These are phyloP conservation scores for Stenodema calcarata DNA, from an alignment of 2,888 invertebrate species.

Conservation along the genomic window DNA sequence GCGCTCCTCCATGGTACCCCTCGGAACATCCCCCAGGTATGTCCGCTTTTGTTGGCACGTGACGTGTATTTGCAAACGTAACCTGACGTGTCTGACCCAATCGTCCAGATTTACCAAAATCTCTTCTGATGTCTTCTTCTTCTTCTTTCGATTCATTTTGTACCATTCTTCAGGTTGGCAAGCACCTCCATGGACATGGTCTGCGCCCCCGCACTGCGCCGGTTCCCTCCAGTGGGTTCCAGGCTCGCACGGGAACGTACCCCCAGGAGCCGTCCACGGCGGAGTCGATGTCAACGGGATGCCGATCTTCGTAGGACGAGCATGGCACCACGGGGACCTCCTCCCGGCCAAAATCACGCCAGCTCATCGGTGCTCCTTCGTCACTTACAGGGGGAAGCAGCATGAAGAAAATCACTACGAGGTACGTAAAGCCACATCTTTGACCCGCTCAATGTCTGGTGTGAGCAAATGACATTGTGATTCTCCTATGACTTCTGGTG, in stretches of 20 bases:
- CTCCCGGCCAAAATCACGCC: constrained; percentile 60
- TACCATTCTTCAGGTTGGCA: constrained; percentile 30
- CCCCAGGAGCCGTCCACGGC: constrained; percentile 66
- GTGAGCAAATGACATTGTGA: no score
- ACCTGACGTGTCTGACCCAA: no score
- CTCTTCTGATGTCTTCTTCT: no score
- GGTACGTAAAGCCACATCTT: no score
- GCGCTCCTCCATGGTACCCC: no score
- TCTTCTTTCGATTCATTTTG: no score
- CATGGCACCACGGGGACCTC: constrained; percentile 59
- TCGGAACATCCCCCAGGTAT: no score
- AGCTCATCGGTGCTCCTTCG: constrained; percentile 57
- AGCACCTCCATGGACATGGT: constrained; percentile 50
- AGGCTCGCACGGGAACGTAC: constrained; percentile 62
- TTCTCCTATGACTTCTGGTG: no score
- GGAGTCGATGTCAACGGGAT: constrained; percentile 76
- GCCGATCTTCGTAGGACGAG: constrained; percentile 75
- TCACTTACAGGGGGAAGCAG: constrained; percentile 58
- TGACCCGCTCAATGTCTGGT: no score
- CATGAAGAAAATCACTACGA: constrained; percentile 58
- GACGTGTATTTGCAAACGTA: no score
- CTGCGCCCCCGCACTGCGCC: constrained; percentile 52
- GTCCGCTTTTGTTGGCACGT: no score
- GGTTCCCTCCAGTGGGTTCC: constrained; percentile 53
- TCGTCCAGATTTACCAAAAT: no score